Evolutionary conservation across 1,140 invertebrate genomes (phyloP), one percentile per base, ranked within the genome.

Genomic region (Triops longicaudatus): DNA sequence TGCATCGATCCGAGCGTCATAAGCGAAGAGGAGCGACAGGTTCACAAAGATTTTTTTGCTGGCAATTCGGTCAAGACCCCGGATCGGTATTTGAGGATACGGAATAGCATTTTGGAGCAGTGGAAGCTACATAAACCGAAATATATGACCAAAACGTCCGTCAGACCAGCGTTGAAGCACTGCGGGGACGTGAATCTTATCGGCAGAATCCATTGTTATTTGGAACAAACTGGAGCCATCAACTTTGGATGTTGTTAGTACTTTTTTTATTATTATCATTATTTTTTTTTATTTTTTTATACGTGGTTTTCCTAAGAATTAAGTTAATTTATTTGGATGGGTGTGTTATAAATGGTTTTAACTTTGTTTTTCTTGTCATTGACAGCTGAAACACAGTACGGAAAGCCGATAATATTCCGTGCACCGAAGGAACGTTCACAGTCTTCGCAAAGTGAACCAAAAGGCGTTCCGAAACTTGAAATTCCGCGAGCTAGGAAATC

Each of bases 141-240:
- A 22, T 90, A 90, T 82, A 81, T 90, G 6, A 87, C 86, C 44
- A 90, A 90, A 83, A 89, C 88, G 11, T 83, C 85, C 4, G 86
- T 87, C 14, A 81, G 88, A 79, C 81, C 85, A 77, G 88, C 88
- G 28, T 82, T 90, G 77, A 88, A 87, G 82, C 87, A 89, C 80
- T 89, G 88, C 82, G 88, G 89, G 1, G 88, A 90, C 84, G 88
- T 89, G 4, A 89, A 89, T 82, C 86, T 86, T 80, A 88, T 90
- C 77, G 87, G 88, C 1, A 82, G 87, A 77, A 86, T 90, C 43
- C 89, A 90, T 83, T 82, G 85, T 50, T 88, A 88, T 80, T 82
- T 90, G 14, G 89, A 90, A 82, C 86, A 88, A 81, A 86, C 86
- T 80, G 89, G 89, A 26, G 88, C 86, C 31, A 90, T 90, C 75